These are phyloP conservation scores for Zosterops hypoxanthus DNA, from an alignment of 2,113 vertebrate genomes.

Conservation along the genomic window DNA sequence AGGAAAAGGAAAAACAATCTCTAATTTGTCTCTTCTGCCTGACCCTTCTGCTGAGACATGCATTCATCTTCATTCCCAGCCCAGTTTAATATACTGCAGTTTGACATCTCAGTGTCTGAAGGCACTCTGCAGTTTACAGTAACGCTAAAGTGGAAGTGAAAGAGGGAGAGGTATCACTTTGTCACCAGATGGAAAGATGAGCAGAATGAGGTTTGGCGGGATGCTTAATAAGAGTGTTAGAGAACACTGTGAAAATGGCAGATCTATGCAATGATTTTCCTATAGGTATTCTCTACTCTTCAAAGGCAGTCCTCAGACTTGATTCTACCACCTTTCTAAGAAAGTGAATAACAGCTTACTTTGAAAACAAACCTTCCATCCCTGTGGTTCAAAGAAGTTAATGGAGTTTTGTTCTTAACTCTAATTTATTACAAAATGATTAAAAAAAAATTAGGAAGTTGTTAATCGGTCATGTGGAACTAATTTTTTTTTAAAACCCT, in stretches of 20 bases:
- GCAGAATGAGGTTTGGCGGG: background rate
- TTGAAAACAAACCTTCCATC: background rate
- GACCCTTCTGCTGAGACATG: background rate
- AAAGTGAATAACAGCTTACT: background rate
- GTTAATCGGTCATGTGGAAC: background rate
- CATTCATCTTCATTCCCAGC: conserved; percentile 17
- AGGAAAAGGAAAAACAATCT: background rate
- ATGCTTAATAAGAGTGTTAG: background rate
- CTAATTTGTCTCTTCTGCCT: background rate
- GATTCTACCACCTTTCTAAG: background rate
- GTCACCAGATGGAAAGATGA: background rate
- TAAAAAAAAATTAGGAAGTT: background rate
- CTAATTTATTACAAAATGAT: background rate
- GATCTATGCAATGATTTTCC: background rate
- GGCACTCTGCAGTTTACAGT: background rate
- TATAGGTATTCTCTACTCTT: background rate
- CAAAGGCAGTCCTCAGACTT: background rate
- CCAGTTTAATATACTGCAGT: background rate
- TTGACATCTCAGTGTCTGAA: conserved; percentile 7
- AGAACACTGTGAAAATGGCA: background rate
- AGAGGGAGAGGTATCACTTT: background rate
- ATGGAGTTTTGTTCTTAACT: background rate
- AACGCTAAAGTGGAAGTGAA: conserved; percentile 15
- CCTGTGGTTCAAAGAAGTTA: background rate
- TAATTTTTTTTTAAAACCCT: background rate